A percentile compares a stretch with the other conserved stretches of the same genome.
Conservation (phyloP, 2,888 invertebrate species). For the Aethes cnicana region DNA sequence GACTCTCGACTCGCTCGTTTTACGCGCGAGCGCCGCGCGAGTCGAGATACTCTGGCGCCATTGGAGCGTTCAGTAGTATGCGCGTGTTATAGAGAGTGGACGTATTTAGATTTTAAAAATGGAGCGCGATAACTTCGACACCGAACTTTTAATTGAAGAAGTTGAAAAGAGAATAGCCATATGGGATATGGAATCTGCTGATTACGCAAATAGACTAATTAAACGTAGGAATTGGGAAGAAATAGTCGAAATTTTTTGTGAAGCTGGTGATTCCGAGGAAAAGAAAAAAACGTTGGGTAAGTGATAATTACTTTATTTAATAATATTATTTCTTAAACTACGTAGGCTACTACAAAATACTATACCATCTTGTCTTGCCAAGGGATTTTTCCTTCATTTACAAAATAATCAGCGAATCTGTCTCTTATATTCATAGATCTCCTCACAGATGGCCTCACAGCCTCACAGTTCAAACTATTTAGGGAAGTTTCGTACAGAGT, state of each 20-base stretch:
- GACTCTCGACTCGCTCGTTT: constrained; percentile 6
- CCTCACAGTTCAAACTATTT: neutral
- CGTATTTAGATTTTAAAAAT: constrained; percentile 20
- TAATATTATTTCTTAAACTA: neutral
- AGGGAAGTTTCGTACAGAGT: neutral
- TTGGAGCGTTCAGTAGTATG: constrained; percentile 24
- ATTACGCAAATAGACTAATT: constrained; percentile 20
- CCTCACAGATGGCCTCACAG: neutral
- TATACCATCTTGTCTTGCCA: constrained; percentile 3
- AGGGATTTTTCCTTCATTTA: neutral
- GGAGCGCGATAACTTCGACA: constrained; percentile 18
- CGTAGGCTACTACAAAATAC: neutral
- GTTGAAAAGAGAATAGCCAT: constrained; percentile 16
- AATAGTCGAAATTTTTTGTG: constrained; percentile 26
- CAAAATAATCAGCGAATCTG: constrained; percentile 2
- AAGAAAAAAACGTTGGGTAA: constrained; percentile 25
- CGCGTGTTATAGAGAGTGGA: constrained; percentile 24
- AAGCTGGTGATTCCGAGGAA: constrained; percentile 18
- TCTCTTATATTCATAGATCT: neutral
- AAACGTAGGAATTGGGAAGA: constrained; percentile 26
- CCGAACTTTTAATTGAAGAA: constrained; percentile 17
- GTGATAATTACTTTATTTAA: constrained; percentile 2
- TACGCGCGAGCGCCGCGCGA: no score
- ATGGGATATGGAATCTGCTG: constrained; percentile 23
- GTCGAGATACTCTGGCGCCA: constrained; percentile 23